Conservation (phyloP, 2,797 vertebrate genomes). For the Ceryle rudis region DNA sequence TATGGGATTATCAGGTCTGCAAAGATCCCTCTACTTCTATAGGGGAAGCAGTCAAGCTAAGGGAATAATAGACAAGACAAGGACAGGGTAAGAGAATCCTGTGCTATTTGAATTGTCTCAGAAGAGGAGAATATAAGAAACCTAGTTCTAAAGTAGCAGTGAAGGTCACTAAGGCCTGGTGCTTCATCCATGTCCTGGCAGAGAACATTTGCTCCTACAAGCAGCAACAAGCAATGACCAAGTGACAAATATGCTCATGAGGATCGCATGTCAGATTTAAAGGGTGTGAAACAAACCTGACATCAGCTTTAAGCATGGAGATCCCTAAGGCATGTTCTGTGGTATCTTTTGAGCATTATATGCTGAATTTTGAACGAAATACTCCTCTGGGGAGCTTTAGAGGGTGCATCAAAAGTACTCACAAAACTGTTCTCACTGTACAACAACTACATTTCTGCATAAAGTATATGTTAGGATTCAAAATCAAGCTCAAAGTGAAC, state of each 20-base stretch:
- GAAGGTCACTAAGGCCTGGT: neutral
- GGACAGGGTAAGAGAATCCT: neutral
- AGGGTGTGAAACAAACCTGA: slow-evolving; percentile 31
- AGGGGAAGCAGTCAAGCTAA: neutral
- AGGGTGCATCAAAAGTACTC: neutral
- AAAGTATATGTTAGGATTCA: neutral
- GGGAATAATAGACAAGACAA: neutral
- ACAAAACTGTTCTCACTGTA: neutral
- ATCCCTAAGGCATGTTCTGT: neutral
- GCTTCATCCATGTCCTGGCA: neutral
- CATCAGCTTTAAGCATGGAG: neutral
- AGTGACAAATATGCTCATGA: slow-evolving; percentile 24
- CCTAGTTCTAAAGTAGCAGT: neutral
- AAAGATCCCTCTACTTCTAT: neutral
- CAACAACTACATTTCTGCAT: neutral
- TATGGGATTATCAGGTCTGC: neutral
- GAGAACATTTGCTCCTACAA: neutral
- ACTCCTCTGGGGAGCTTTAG: neutral
- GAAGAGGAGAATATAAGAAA: neutral
- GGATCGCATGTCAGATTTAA: neutral
- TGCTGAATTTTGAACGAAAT: neutral
- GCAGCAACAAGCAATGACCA: neutral
- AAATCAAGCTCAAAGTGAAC: neutral
- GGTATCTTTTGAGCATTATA: neutral
- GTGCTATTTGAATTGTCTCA: neutral